phyloP scores from a whole-genome alignment of 2,113 vertebrate genomes.

The Halcyon senegalensis region DNA sequence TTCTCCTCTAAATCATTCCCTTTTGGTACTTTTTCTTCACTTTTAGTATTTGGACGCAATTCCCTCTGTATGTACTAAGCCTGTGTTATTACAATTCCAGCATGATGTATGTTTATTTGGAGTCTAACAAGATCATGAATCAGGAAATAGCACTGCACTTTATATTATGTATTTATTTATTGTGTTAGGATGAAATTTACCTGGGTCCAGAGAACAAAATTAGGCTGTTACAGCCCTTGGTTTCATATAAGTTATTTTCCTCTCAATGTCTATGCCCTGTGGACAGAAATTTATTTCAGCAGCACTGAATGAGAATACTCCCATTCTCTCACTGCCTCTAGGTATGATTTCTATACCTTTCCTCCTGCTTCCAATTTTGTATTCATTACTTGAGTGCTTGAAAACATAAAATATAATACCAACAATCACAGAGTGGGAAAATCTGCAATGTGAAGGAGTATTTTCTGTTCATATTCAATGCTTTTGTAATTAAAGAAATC shows the following conservation, averaged over 20 bases:
- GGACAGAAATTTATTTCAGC: constrained; percentile 50
- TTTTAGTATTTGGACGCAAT: background rate
- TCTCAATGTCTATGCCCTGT: constrained; percentile 28
- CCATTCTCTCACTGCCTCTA: constrained; percentile 6
- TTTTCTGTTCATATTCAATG: background rate
- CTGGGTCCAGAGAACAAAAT: constrained; percentile 48
- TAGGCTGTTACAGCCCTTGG: constrained; percentile 23
- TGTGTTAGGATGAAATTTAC: constrained; percentile 52
- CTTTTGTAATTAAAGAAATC: background rate
- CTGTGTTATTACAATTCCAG: constrained; percentile 30
- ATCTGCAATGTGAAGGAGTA: background rate
- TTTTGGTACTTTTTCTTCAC: background rate
- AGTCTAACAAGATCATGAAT: constrained; percentile 55
- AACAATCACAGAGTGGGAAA: background rate
- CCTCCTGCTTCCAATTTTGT: constrained; percentile 41
- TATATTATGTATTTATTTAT: constrained; percentile 63
- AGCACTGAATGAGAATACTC: constrained; percentile 11
- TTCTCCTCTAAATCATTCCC: background rate
- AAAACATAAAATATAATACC: constrained; percentile 37
- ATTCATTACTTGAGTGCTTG: background rate
- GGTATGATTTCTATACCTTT: constrained; percentile 25
- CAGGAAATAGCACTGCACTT: constrained; percentile 28
- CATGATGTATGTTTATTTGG: constrained; percentile 31
- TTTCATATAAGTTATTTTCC: constrained; percentile 59
- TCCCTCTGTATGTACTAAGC: background rate